Percentiles rank a stretch among this genome's conserved stretches.
These are phyloP conservation scores for Zootoca vivipara DNA, from an alignment of 2,113 vertebrate species.

Conservation along the genomic window DNA sequence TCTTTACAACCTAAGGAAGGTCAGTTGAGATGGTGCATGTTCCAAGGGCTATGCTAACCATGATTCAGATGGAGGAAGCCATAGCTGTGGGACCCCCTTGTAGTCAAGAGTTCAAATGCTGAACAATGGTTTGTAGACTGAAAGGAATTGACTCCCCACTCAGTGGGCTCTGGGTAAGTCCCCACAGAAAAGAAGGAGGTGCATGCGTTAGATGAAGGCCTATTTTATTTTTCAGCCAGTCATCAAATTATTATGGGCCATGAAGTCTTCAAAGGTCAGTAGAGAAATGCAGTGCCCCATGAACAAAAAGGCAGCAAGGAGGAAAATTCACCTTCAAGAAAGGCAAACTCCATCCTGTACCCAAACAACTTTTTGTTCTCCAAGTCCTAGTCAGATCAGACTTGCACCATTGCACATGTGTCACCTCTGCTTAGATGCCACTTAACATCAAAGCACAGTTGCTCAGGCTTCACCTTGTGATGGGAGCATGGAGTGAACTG, in stretches of 20 bases:
- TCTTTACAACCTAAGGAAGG: neutral
- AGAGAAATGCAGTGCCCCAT: neutral
- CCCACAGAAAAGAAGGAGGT: neutral
- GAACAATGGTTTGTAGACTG: neutral
- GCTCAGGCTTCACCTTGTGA: neutral
- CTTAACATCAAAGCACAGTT: fast-evolving
- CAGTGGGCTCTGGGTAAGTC: neutral
- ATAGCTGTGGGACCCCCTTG: neutral
- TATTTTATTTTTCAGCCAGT: neutral
- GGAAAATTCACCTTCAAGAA: neutral
- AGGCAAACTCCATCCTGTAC: neutral
- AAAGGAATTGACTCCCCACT: neutral
- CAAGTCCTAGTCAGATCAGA: neutral
- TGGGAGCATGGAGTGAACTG: neutral
- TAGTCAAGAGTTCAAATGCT: neutral
- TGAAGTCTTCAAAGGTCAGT: neutral
- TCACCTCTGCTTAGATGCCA: neutral
- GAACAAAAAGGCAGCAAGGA: neutral
- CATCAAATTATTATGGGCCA: neutral
- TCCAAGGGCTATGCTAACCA: neutral
- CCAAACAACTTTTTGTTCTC: neutral
- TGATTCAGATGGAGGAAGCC: neutral
- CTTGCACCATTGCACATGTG: neutral
- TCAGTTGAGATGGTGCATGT: neutral
- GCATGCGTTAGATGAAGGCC: no score